Evolutionary conservation across 2,113 vertebrate species (phyloP), one percentile per base, ranked within the genome.

Genomic region (Sardina pilchardus): DNA sequence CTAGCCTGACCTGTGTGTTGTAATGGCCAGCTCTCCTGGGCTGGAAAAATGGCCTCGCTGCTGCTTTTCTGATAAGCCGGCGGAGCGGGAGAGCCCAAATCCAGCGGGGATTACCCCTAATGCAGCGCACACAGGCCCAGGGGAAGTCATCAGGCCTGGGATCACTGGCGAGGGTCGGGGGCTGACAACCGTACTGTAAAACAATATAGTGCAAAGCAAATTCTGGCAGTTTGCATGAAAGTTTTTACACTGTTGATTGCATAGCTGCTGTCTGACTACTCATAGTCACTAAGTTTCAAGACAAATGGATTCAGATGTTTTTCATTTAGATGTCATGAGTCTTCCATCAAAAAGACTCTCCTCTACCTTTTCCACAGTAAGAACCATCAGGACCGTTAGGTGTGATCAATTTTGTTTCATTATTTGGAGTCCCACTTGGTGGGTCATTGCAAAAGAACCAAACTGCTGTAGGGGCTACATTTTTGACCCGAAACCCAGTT

Each of bases 61-160:
- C 81, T 86, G 85, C 56, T 86, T 92, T 91, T 89, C 50, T 56
- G 82, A 81, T 90, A 90, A 92, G 89, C 89, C 91, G 84, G 44
- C 81, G 48, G 63, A 82, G 86, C 47, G 43, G 67, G 84, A 21
- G 83, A 63, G 44, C 84, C 50, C 53, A 89, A 90, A 89, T 71
- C 86, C 83, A 81, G 26, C 6, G 9, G 83, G 89, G 91, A 91
- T 92, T 90, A 90, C 26, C 6, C 53, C 88, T 88, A 91, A 90
- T 24, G 71, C 80, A 83, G 63, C 63, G 16, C 80, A 86, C 63
- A 45, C 48, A 34, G 59, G 30, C 63, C 26, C 42, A 75, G 82
- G 34, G 86, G 86, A 87, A 88, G 88, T 67, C 75, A 86, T 83
- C 84, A 71, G 26, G 36, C 53, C 83, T 81, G 36, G 67, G 42